phyloP scores from a whole-genome alignment of 2,797 vertebrate genomes.

The Pantherophis alleghaniensis region DNA sequence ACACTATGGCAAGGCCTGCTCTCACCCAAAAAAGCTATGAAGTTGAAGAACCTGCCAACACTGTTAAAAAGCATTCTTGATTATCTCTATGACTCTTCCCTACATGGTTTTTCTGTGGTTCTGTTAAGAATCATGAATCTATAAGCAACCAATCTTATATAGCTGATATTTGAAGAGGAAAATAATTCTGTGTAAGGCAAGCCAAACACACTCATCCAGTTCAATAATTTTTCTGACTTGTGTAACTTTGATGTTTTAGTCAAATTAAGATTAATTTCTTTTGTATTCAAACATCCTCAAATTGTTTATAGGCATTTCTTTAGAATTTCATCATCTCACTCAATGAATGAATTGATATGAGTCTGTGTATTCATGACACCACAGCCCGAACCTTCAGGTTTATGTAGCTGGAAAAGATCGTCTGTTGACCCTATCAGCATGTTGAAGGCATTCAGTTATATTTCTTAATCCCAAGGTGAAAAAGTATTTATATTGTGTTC shows the following conservation, averaged over 20 bases:
- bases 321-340: background rate
- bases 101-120: background rate
- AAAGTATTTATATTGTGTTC: background rate
- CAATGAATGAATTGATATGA: background rate
- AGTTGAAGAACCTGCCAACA: background rate
- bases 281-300: background rate
- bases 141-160: background rate
- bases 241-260: background rate
- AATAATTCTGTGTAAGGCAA: background rate
- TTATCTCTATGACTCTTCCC: background rate
- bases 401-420: background rate
- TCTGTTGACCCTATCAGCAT: background rate
- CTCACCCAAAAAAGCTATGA: background rate
- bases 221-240: background rate
- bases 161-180: background rate
- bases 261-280: background rate
- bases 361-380: background rate
- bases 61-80: background rate
- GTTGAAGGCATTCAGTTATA: background rate
- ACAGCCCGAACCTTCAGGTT: background rate
- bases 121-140: background rate
- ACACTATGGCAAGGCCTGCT: background rate
- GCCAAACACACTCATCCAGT: background rate
- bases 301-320: background rate
- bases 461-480: background rate